Conservation (phyloP, 2,113 vertebrate genomes). For the Cephalopholis sonnerati region DNA sequence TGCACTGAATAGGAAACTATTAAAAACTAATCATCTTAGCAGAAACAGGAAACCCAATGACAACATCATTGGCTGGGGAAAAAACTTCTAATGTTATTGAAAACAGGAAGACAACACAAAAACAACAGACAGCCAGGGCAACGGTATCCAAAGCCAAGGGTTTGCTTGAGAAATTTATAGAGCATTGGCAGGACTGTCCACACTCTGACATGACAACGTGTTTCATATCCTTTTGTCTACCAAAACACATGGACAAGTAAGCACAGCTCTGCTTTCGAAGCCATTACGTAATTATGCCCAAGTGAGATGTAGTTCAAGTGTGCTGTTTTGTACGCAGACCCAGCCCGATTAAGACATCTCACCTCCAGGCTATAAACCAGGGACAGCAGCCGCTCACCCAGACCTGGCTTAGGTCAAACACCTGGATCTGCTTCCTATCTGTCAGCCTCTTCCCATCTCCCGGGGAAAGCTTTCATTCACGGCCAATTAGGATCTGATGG, state of each 20-base stretch:
- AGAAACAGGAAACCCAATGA: conserved; percentile 35
- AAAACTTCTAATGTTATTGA: conserved; percentile 22
- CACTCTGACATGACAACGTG: conserved; percentile 43
- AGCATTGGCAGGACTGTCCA: conserved; percentile 39
- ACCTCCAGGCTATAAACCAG: conserved; percentile 47
- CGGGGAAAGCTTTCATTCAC: conserved; percentile 47
- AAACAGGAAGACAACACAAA: conserved; percentile 62
- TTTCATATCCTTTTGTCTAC: conserved; percentile 59
- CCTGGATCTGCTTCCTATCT: conserved; percentile 67
- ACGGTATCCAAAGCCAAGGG: conserved; percentile 39
- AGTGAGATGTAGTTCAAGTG: conserved; percentile 18
- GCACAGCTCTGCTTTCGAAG: conserved; percentile 32
- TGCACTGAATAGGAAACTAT: conserved; percentile 4
- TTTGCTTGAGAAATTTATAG: conserved; percentile 33
- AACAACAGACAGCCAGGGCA: conserved; percentile 50
- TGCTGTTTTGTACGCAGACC: not conserved
- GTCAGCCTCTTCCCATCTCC: conserved; percentile 36
- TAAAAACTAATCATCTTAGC: conserved; percentile 1
- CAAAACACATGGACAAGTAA: conserved; percentile 28
- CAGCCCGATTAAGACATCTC: conserved; percentile 36
- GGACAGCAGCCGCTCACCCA: conserved; percentile 31
- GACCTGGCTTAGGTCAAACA: conserved; percentile 60
- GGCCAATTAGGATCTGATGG: conserved; percentile 78
- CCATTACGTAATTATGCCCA: conserved; percentile 34
- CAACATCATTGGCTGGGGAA: conserved; percentile 17